A percentile compares a stretch with the other conserved stretches of the same genome.
phyloP scores from a whole-genome alignment of 2,888 invertebrate species.

The Villa cingulata region DNA sequence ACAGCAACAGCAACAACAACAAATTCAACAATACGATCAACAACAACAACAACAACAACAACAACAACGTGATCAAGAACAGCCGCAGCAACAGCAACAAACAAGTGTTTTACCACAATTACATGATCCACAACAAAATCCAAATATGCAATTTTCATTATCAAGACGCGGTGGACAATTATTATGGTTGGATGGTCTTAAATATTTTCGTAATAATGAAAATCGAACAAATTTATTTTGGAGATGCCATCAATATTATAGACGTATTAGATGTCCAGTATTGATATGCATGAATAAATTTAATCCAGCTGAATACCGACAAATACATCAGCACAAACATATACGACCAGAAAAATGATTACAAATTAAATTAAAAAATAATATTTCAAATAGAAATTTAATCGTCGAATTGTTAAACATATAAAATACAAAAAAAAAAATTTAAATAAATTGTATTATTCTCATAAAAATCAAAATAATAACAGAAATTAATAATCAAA shows the following conservation, averaged over 20 bases:
- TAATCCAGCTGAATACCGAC: constrained; percentile 29
- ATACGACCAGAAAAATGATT: constrained; percentile 20
- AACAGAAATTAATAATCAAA: too few relatives aligned
- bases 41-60: neutral
- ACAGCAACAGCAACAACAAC: neutral
- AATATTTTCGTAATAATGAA: constrained; percentile 34
- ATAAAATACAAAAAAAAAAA: too few relatives aligned
- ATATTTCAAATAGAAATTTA: too few relatives aligned
- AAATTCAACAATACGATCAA: neutral
- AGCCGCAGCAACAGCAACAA: neutral
- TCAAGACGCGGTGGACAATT: constrained; percentile 33
- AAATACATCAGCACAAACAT: constrained; percentile 32
- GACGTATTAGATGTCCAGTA: constrained; percentile 31
- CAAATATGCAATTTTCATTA: constrained; percentile 30
- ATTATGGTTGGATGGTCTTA: constrained; percentile 31
- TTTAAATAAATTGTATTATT: neutral
- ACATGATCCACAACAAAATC: constrained; percentile 13
- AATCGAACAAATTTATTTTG: constrained; percentile 33
- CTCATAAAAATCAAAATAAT: neutral
- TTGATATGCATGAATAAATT: constrained; percentile 34
- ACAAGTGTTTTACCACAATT: neutral
- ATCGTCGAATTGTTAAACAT: too few relatives aligned
- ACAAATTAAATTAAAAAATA: neutral
- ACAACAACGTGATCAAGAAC: neutral
- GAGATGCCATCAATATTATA: constrained; percentile 35